A percentile compares a stretch with the other conserved stretches of the same genome.
phyloP scores from a whole-genome alignment of 1,140 invertebrate genomes.

The Brachionus rotundiformis region DNA sequence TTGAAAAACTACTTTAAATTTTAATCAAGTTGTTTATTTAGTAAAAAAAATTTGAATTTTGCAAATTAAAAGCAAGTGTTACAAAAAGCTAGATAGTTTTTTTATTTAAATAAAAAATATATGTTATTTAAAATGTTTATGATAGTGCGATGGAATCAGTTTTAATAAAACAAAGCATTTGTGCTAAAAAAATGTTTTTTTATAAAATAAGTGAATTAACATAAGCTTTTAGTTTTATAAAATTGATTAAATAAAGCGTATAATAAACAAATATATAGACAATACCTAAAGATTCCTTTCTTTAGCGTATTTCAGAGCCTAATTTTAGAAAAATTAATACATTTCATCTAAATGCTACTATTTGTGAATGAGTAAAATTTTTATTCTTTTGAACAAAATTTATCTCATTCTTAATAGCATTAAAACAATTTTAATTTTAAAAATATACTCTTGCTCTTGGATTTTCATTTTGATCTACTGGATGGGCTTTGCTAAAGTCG shows the following conservation, averaged over 20 bases:
- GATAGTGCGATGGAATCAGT: background rate
- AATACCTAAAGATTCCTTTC: constrained; percentile 37
- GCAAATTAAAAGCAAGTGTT: background rate
- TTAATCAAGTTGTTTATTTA: background rate
- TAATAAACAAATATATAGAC: background rate
- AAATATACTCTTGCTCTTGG: constrained; percentile 33
- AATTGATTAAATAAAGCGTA: background rate
- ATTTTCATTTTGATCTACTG: background rate
- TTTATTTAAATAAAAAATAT: background rate
- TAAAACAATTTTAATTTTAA: background rate
- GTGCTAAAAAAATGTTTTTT: background rate
- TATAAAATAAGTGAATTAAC: background rate
- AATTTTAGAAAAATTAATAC: background rate
- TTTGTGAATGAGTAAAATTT: background rate
- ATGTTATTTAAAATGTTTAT: background rate
- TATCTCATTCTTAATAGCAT: background rate
- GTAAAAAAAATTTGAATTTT: background rate
- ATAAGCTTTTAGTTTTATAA: too few relatives aligned
- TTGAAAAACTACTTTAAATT: background rate
- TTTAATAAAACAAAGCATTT: background rate
- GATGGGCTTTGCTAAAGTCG: constrained; percentile 12
- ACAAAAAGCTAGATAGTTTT: background rate
- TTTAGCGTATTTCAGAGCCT: constrained; percentile 38
- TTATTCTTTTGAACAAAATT: background rate
- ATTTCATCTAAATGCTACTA: background rate